Base-by-base conservation (phyloP, 1,140 invertebrate genomes). In the Drosophila pandora region DNA sequence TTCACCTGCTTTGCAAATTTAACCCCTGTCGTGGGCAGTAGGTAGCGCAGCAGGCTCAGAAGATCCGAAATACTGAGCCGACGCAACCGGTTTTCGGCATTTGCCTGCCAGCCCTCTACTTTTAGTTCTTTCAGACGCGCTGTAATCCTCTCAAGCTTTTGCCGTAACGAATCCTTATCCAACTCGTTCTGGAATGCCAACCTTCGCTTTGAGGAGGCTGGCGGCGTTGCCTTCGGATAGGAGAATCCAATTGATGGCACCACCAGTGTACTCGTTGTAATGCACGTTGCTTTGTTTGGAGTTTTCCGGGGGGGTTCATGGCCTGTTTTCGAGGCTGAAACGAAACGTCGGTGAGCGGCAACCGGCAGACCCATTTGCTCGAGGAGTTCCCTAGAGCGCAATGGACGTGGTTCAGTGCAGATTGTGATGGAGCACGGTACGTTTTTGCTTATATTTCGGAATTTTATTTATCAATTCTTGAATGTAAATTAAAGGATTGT, bases 21-120 rank as follows among this genome's bases (percentile, higher is more conserved):
- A 37, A 53, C 22, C 3, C 61, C 76, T 17, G 50, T 25, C 5
- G 30, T 34, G 23, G 49, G 41, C 13, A 83, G 13, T 25, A 79
- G 21, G 43, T 23, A 25, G 59, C 57, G 64, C 10, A 45, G 10
- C 22, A 75, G 57, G 21, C 23, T 71, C 7, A 84, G 39, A 54
- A 84, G 65, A 47, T 84, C 80, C 10, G 58, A 28, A 25, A 76
- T 50, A 3, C 28, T 59, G 17, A 76, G 17, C 23, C 56, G 45
- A 5, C 49, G 47, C 4, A 83, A 5, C 22, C 73, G 72, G 7
- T 10, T 30, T 2, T 61, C 49, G 0, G 43, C 10, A 1, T 63
- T 65, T 32, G 9, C 22, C 10, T 30, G 34, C 47, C 73, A 76
- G 6, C 56, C 54, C 8, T 12, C 10, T 39, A 49, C 30, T 25